Conservation (phyloP, 2,797 vertebrate species). For the Gallirallus australis region DNA sequence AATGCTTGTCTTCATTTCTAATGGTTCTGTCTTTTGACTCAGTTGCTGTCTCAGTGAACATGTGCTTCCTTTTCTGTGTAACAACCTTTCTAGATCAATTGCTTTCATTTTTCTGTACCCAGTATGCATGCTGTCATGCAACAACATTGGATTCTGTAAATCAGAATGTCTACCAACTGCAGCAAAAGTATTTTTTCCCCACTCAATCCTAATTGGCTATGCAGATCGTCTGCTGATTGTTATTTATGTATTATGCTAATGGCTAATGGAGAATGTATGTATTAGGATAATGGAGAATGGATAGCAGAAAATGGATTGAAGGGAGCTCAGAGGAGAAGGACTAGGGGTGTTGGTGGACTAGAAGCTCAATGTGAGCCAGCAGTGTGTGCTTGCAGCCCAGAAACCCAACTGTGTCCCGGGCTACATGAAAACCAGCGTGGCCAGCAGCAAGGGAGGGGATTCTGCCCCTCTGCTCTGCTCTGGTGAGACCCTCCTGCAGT, state of each 20-base stretch:
- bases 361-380: too few species aligned
- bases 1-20: constrained; percentile 22
- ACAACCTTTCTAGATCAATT: neutral
- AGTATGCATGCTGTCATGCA: neutral
- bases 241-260: neutral
- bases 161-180: neutral
- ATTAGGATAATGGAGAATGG: too few species aligned
- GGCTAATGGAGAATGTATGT: too few species aligned
- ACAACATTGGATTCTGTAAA: neutral
- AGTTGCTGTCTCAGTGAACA: neutral
- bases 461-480: too few species aligned
- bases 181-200: neutral
- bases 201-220: neutral
- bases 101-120: neutral
- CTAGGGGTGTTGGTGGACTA: too few species aligned
- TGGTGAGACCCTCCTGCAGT: too few species aligned
- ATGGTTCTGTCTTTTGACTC: constrained; percentile 10
- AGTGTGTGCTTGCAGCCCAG: too few species aligned
- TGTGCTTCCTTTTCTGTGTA: neutral
- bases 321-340: too few species aligned
- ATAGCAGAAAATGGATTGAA: too few species aligned
- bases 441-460: too few species aligned
- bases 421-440: too few species aligned
- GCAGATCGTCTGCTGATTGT: neutral
- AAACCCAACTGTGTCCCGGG: too few species aligned